phyloP scores from a whole-genome alignment of 2,797 vertebrate species.

The Pangasius larnaudii region DNA sequence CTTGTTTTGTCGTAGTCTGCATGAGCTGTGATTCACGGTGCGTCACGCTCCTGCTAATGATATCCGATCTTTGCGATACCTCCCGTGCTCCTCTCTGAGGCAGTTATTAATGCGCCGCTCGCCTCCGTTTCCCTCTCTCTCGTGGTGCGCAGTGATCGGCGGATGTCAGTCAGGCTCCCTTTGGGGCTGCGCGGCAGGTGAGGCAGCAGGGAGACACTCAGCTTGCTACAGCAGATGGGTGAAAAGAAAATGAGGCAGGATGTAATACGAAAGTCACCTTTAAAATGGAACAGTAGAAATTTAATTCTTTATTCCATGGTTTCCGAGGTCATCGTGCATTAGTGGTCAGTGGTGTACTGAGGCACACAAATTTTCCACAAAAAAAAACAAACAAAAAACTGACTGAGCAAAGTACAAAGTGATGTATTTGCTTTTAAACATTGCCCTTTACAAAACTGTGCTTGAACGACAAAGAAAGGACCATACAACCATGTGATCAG shows the following conservation, averaged over 20 bases:
- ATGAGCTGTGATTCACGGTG: slow-evolving; percentile 57
- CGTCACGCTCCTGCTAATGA: slow-evolving; percentile 61
- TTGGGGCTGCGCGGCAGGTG: slow-evolving; percentile 46
- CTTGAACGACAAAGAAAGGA: no score
- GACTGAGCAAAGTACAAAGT: not conserved
- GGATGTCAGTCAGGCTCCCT: slow-evolving; percentile 68
- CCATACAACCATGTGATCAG: not conserved
- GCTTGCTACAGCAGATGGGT: slow-evolving; percentile 45
- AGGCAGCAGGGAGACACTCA: slow-evolving; percentile 39
- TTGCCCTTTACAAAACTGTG: not conserved
- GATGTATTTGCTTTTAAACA: not conserved
- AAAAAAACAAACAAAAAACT: not conserved
- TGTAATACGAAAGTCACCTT: slow-evolving; percentile 43
- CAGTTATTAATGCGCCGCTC: slow-evolving; percentile 70
- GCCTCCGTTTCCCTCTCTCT: slow-evolving; percentile 60
- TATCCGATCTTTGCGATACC: slow-evolving; percentile 59
- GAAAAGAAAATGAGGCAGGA: slow-evolving; percentile 43
- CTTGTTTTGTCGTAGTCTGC: slow-evolving; percentile 47
- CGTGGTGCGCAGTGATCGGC: slow-evolving; percentile 60
- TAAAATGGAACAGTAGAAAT: slow-evolving; percentile 26
- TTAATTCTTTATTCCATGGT: not conserved
- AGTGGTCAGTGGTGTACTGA: not conserved
- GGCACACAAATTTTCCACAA: not conserved
- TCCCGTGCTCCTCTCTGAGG: slow-evolving; percentile 56
- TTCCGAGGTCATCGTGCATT: not conserved